Conservation (phyloP, 2,888 invertebrate species). For the Acanthosepion esculentum region DNA sequence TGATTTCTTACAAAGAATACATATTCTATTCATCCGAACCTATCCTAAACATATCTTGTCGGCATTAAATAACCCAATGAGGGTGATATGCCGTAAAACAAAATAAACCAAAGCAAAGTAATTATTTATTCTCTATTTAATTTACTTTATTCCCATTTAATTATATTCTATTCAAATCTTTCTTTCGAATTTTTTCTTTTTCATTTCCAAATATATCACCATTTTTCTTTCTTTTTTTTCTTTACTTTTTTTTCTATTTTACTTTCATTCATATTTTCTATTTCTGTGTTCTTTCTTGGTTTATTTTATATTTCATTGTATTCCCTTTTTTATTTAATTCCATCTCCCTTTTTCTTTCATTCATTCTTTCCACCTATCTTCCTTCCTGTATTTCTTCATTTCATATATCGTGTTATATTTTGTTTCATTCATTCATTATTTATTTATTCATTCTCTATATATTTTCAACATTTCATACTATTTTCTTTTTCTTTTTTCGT, state of each 20-base stretch:
- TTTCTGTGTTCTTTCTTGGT: not conserved
- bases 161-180: no score
- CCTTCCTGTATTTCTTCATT: not conserved
- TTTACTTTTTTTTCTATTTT: not conserved
- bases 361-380: no score
- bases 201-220: no score
- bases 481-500: not conserved
- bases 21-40: no score
- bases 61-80: no score
- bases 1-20: no score
- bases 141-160: no score
- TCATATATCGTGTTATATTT: not conserved
- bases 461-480: not conserved
- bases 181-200: no score
- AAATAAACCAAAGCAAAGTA: no score
- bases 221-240: not conserved
- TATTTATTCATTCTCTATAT: not conserved
- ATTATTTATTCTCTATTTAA: no score
- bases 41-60: no score
- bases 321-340: not conserved
- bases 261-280: not conserved
- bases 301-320: not conserved
- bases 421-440: not conserved
- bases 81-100: no score
- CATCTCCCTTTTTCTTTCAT: not conserved